These are phyloP conservation scores for Pandemis cinnamomeana DNA, from an alignment of 2,888 invertebrate genomes.

Conservation along the genomic window DNA sequence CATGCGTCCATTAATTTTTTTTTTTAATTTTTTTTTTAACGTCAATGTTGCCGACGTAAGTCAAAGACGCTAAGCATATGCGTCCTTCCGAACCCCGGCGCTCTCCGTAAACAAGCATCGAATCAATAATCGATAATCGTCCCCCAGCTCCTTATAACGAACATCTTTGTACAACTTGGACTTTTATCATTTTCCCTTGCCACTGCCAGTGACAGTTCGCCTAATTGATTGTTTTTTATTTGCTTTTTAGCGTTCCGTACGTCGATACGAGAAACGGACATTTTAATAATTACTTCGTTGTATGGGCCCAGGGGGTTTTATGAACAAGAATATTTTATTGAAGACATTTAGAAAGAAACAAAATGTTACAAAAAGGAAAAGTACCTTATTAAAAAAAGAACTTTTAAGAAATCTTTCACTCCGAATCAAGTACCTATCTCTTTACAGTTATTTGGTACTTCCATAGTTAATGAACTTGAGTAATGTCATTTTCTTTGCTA, in stretches of 20 bases:
- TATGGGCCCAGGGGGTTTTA: background rate
- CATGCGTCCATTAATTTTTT: too few species aligned
- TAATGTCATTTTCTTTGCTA: background rate
- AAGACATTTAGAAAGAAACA: too few species aligned
- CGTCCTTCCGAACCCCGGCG: constrained; percentile 3
- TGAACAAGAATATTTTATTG: too few species aligned
- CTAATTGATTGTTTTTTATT: constrained; percentile 80
- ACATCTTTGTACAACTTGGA: constrained; percentile 56
- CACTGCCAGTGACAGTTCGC: constrained; percentile 74
- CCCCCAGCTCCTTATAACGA: constrained; percentile 46
- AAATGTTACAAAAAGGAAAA: too few species aligned
- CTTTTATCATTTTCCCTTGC: constrained; percentile 56
- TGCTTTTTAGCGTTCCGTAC: constrained; percentile 47
- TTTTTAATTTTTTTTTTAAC: too few species aligned
- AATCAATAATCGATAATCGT: constrained; percentile 45
- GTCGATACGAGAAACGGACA: background rate
- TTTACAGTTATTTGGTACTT: background rate
- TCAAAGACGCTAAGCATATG: constrained; percentile 6
- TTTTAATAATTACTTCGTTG: background rate
- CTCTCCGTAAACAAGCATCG: constrained; percentile 34
- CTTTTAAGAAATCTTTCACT: too few species aligned
- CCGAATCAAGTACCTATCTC: background rate
- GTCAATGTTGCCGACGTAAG: background rate
- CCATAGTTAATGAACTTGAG: too few species aligned
- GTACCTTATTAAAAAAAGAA: too few species aligned